Base-by-base conservation (phyloP, 2,113 vertebrate species). In the Agelaius tricolor region DNA sequence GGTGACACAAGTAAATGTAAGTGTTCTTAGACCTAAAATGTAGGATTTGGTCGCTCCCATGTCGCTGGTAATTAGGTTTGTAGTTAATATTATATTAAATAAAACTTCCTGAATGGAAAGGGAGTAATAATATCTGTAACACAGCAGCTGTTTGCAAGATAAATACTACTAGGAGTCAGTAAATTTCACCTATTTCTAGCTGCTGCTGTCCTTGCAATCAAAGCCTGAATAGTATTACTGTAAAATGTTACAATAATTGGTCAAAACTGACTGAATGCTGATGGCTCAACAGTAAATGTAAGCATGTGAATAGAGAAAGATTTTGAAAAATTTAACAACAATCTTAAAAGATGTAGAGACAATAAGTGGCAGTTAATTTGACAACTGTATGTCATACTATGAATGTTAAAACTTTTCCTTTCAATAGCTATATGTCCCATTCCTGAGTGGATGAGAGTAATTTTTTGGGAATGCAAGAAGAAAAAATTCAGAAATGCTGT, bases 1-100 rank as follows among this genome's bases (percentile, higher is more conserved):
- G 16, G 97, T 98, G 71, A 96, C 97, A 28, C 98, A 98, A 77
- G 95, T 98, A 65, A 98, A 98, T 80, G 98, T 98, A 97, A 98
- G 97, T 96, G 8, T 54, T 89, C 26, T 52, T 72, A 84, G 13
- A 15, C 23, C 37, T 57, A 59, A 15, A 11, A 30, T 51, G 11
- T 37, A 3, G 13, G 8, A 7, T 44, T 66, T 51, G 18, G 9
- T 66, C 17, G 2, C n/a, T 82, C 14, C 7, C 3, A 0, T 79
- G 5, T 58, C 66, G 16, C 5, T 46, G 27, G 4, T 58, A n/a
- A 3, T 44, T 22, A 33, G 27, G 2, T 57, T 65, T 78, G 24
- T n/a, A 13, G 11, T 26, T 72, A 14, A 22, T 33, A 5, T 0
- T 81, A 2, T 10, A 2, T 47, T 57, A n/a, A 65, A 6, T 69